phyloP scores from a whole-genome alignment of 2,113 vertebrate species.

The Gnathonemus echidnorhynchus region DNA sequence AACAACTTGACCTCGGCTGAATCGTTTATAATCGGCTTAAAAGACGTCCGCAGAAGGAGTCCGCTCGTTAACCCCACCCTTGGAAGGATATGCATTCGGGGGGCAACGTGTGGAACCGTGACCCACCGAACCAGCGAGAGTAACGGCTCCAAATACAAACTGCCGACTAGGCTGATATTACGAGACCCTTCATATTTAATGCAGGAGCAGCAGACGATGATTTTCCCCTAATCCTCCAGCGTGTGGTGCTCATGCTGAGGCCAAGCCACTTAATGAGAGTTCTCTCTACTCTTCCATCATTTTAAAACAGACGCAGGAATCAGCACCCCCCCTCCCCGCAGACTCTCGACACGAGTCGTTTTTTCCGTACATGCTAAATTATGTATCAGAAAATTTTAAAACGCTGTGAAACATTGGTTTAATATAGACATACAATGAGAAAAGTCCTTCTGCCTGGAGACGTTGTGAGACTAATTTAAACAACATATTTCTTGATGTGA shows the following conservation, averaged over 20 bases:
- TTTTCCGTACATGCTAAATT: constrained; percentile 40
- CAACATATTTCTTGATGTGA: neutral
- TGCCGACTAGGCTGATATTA: constrained; percentile 38
- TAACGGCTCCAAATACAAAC: constrained; percentile 33
- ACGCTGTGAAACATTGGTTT: constrained; percentile 47
- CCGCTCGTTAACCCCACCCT: neutral
- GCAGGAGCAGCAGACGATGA: constrained; percentile 36
- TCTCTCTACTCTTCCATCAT: constrained; percentile 39
- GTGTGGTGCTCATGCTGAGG: constrained; percentile 36
- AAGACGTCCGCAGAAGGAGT: neutral
- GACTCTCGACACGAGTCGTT: constrained; percentile 30
- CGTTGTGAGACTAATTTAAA: neutral
- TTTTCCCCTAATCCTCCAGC: constrained; percentile 31
- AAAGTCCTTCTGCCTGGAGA: neutral
- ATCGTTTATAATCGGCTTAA: neutral
- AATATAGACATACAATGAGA: constrained; percentile 32
- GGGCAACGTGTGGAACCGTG: constrained; percentile 30
- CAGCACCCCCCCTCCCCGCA: constrained; percentile 26
- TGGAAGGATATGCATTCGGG: neutral
- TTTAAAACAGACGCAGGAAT: constrained; percentile 38
- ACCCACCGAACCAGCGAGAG: constrained; percentile 35
- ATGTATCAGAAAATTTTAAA: constrained; percentile 40
- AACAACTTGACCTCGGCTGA: neutral
- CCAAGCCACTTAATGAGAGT: constrained; percentile 43
- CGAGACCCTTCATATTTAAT: constrained; percentile 44